Evolutionary conservation across 2,797 vertebrate genomes (phyloP).

Genomic region (Thamnophis elegans): DNA sequence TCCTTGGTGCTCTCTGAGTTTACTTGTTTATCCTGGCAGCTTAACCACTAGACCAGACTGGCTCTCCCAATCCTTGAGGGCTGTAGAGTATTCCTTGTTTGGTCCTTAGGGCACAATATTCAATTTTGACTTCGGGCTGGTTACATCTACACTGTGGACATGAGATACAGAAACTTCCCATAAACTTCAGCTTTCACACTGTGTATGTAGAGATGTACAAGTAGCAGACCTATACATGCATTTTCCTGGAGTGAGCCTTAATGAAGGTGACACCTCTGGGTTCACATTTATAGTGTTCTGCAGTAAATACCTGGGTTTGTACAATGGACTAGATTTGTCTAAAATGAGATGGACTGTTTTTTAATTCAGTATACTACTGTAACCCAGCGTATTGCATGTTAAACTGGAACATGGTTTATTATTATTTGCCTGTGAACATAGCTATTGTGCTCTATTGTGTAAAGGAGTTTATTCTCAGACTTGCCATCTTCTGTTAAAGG

Average conservation of each 20-base stretch:
- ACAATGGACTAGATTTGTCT: background rate
- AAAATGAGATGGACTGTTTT: background rate
- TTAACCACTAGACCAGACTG: background rate
- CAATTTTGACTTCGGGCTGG: background rate
- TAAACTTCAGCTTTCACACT: background rate
- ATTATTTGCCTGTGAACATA: background rate
- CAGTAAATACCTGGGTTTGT: background rate
- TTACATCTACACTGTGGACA: background rate
- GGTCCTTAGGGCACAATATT: background rate
- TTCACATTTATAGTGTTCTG: background rate
- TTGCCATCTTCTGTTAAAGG: background rate
- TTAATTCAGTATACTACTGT: background rate
- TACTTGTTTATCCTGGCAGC: too few species aligned
- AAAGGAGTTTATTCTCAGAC: background rate
- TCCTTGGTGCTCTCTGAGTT: too few species aligned
- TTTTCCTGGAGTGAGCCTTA: background rate
- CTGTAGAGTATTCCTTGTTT: too few species aligned
- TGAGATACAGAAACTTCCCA: background rate
- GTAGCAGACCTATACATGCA: background rate
- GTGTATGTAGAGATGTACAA: background rate
- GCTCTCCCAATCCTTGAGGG: background rate
- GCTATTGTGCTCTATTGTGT: background rate
- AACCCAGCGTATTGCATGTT: background rate
- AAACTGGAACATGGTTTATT: background rate
- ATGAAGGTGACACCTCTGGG: background rate